Percentiles rank a stretch among this genome's conserved stretches.
Conservation (phyloP, 2,113 vertebrate genomes). For the Varanus komodoensis region DNA sequence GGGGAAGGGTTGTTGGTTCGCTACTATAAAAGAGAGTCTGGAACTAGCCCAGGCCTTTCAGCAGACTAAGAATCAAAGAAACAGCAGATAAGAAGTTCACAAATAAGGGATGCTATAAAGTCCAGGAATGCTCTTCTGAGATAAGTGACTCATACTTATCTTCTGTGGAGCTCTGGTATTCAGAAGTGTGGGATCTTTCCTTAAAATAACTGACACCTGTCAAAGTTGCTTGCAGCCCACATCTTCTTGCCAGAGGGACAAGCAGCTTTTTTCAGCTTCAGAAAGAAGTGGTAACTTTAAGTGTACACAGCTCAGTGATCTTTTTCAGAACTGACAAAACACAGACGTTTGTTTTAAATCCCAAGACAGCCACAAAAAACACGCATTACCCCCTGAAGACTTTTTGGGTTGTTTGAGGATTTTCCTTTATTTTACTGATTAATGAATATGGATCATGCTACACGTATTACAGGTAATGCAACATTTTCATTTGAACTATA, state of each 20-base stretch:
- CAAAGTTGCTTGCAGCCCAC: slow-evolving; percentile 10
- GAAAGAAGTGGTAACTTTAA: neutral
- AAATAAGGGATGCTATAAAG: neutral
- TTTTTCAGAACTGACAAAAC: neutral
- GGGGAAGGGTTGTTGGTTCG: neutral
- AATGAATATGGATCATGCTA: neutral
- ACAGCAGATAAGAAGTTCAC: slow-evolving; percentile 9
- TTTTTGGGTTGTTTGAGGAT: neutral
- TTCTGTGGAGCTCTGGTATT: slow-evolving; percentile 12
- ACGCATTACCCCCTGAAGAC: neutral
- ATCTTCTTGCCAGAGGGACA: neutral
- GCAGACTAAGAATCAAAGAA: neutral
- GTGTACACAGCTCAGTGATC: neutral
- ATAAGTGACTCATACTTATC: slow-evolving; percentile 19
- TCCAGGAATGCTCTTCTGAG: slow-evolving; percentile 30
- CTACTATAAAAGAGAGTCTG: slow-evolving; percentile 11
- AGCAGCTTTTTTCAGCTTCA: neutral
- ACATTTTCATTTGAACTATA: neutral
- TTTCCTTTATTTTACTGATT: neutral
- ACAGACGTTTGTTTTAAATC: slow-evolving; percentile 5
- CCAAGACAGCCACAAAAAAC: neutral
- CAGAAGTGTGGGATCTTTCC: slow-evolving; percentile 1
- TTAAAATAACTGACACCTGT: slow-evolving; percentile 28
- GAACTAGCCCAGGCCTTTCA: neutral
- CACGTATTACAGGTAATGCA: neutral